Evolutionary conservation across 2,113 vertebrate species (phyloP).

Genomic region (Pholis gunnellus): DNA sequence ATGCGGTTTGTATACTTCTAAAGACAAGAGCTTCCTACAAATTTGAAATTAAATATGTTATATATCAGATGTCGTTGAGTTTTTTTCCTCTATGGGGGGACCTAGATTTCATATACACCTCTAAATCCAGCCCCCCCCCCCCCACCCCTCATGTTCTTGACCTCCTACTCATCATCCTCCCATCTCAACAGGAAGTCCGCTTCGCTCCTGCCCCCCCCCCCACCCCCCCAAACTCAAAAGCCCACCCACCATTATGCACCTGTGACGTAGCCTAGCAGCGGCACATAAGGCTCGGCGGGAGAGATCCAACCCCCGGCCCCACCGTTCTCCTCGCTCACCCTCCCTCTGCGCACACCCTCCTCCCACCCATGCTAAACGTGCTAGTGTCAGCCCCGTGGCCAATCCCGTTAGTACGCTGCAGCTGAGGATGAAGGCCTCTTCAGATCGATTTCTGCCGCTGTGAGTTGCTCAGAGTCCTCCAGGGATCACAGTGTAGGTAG

Average conservation of each 20-base stretch:
- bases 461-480: constrained; percentile 65
- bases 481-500: constrained; percentile 73
- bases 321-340: neutral
- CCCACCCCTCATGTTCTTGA: constrained; percentile 31
- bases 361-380: constrained; percentile 58
- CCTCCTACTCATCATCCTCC: constrained; percentile 61
- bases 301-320: constrained; percentile 34
- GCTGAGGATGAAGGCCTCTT: constrained; percentile 73
- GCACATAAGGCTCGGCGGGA: constrained; percentile 67
- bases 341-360: constrained; percentile 8
- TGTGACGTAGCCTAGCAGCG: constrained; percentile 80
- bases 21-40: constrained; percentile 38
- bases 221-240: constrained; percentile 42
- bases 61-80: constrained; percentile 21
- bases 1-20: constrained; percentile 48
- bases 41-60: constrained; percentile 56
- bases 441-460: constrained; percentile 76
- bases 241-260: constrained; percentile 67
- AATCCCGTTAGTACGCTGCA: constrained; percentile 67
- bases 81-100: neutral
- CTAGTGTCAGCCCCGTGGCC: constrained; percentile 72
- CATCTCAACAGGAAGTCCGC: constrained; percentile 76
- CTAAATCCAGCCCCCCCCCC: constrained; percentile 17
- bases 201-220: constrained; percentile 55
- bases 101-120: constrained; percentile 29